These are phyloP conservation scores for Drosophila siamana DNA, from an alignment of 2,888 invertebrate species.

Conservation along the genomic window DNA sequence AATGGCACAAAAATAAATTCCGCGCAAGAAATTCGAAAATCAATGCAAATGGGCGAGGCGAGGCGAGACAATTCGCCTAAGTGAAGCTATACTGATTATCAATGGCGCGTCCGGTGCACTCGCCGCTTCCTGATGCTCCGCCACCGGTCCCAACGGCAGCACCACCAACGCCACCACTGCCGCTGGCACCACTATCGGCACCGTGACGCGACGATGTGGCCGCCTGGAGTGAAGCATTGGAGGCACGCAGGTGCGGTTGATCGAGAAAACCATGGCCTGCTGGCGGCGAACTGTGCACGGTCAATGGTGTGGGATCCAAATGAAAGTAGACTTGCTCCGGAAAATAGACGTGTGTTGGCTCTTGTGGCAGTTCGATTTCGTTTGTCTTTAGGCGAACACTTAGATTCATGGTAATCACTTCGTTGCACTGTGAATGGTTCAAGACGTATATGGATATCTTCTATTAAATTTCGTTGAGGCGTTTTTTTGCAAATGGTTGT, in stretches of 20 bases:
- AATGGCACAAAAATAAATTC: conserved; percentile 76
- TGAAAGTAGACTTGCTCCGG: conserved; percentile 78
- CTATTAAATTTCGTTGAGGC: conserved; percentile 17
- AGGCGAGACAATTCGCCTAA: conserved; percentile 72
- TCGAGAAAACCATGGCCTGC: conserved; percentile 63
- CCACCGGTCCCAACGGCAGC: conserved; percentile 21
- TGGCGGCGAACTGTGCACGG: conserved; percentile 63
- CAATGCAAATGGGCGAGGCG: conserved; percentile 27
- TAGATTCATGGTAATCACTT: conserved; percentile 85
- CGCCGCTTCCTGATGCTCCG: conserved; percentile 43
- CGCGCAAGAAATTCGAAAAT: conserved; percentile 57
- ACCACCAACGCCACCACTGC: conserved; percentile 17
- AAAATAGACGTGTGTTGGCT: conserved; percentile 75
- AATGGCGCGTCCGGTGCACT: conserved; percentile 87
- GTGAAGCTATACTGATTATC: conserved; percentile 94
- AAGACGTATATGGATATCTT: conserved; percentile 13
- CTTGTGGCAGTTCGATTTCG: conserved; percentile 85
- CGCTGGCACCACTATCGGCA: conserved; percentile 27
- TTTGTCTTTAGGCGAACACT: conserved; percentile 85
- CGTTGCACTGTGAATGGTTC: conserved; percentile 84
- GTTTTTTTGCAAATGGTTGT: neutral
- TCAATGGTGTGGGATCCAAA: conserved; percentile 74
- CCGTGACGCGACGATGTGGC: conserved; percentile 46
- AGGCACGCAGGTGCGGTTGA: conserved; percentile 75
- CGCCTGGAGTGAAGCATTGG: conserved; percentile 78